Evolutionary conservation across 2,888 invertebrate genomes (phyloP), one percentile per base, ranked within the genome.

Genomic region (Leucophenga montana): DNA sequence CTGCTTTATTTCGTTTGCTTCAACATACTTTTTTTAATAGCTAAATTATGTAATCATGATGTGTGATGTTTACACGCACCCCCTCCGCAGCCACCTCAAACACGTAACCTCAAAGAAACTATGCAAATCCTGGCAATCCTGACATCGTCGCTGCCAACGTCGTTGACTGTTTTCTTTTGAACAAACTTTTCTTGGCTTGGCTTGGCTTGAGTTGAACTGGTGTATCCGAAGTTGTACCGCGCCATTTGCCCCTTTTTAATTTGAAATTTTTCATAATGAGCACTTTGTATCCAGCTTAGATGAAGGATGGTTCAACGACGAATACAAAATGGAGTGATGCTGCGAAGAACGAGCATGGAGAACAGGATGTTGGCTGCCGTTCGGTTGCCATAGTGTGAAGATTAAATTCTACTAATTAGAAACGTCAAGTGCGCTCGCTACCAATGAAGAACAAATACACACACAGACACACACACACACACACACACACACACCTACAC

Each of bases 261-360:
- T 84, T 81, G 84, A 83, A 83, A 81, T 84, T 81, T 81, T 81
- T 81, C 81, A 81, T 84, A 81, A 81, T 84, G 81, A 81, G 79
- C 82, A 78, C 69, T 67, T 70, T 33, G 61, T 14, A 33, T 56
- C 57, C 62, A 66, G 69, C 57, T 44, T 48, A 53, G 48, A 53
- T 22, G 57, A 66, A 18, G 48, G 59, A 27, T 56, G 56, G 22
- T 27, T 20, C 27, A 27, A 27, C 27, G 27, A 3, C 27, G 27
- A 27, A 2, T 27, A 27, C 27, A 27, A 27, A 4, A 27, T 64
- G 18, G 44, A 9, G 6, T 61, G 61, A 11, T 18, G 39, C 39
- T 39, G 39, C 16, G 68, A 75, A 82, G 83, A 76, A 14, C 16
- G 50, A 57, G 57, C 57, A 14, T 20, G n/a, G 31, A 6, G 6